Conservation (phyloP, 2,797 vertebrate genomes). For the Oreonectes daqikongensis region DNA sequence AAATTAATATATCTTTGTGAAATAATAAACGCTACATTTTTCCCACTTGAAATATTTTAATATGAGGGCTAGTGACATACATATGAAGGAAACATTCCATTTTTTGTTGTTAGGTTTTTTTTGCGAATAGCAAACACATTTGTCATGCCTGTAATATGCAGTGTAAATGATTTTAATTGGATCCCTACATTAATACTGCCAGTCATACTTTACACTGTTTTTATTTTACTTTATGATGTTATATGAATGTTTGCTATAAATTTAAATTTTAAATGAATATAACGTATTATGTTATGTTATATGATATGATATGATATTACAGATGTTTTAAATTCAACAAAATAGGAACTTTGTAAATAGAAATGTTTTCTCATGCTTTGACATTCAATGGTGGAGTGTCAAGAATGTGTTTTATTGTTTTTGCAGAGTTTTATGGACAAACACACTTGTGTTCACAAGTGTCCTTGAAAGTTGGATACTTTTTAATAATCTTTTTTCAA, state of each 20-base stretch:
- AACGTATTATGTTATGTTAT: slow-evolving; percentile 45
- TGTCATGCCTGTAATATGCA: slow-evolving; percentile 40
- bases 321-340: slow-evolving; percentile 75
- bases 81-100: slow-evolving; percentile 40
- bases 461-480: slow-evolving; percentile 48
- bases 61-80: slow-evolving; percentile 39
- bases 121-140: slow-evolving; percentile 25
- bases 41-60: slow-evolving; percentile 11
- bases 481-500: slow-evolving; percentile 25
- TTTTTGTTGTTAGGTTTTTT: not conserved
- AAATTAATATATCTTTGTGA: not conserved
- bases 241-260: slow-evolving; percentile 78
- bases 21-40: not conserved
- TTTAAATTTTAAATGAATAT: slow-evolving; percentile 59
- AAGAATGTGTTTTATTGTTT: slow-evolving; percentile 35
- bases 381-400: slow-evolving; percentile 35
- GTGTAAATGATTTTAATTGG: slow-evolving; percentile 58
- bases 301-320: slow-evolving; percentile 61
- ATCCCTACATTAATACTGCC: slow-evolving; percentile 65
- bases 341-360: slow-evolving; percentile 76
- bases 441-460: slow-evolving; percentile 48
- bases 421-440: slow-evolving; percentile 51
- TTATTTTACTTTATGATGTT: slow-evolving; percentile 73
- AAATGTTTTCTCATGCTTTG: slow-evolving; percentile 67
- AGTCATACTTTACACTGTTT: slow-evolving; percentile 77